A percentile compares a stretch with the other conserved stretches of the same genome.
Evolutionary conservation across 2,113 vertebrate genomes (phyloP).

Genomic region (Ceyx cyanopectus): DNA sequence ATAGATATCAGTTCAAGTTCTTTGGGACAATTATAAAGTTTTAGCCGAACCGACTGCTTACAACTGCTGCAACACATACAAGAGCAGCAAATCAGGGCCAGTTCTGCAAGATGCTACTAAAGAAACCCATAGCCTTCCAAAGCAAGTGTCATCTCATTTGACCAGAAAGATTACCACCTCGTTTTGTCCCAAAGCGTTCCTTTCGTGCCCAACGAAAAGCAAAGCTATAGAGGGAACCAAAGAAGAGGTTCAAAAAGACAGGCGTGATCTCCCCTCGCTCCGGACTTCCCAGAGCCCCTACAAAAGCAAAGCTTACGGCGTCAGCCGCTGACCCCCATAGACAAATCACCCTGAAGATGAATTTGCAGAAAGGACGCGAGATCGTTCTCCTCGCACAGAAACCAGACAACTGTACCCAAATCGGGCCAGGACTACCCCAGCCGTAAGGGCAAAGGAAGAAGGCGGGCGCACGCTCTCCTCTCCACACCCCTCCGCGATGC

Average conservation of each 20-base stretch:
- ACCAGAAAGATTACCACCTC: neutral
- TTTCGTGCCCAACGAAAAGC: neutral
- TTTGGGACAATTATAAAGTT: neutral
- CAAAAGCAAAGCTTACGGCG: neutral
- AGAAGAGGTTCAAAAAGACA: neutral
- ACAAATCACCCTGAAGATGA: neutral
- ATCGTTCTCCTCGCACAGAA: neutral
- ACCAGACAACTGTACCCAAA: neutral
- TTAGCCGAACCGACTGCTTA: neutral
- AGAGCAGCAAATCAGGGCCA: neutral
- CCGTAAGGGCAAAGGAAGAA: fast-evolving
- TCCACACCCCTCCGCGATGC: neutral
- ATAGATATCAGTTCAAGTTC: neutral
- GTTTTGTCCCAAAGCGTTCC: neutral
- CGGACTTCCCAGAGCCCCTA: neutral
- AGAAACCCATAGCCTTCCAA: neutral
- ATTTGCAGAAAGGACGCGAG: neutral
- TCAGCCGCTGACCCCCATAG: fast-evolving
- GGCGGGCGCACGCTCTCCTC: fast-evolving
- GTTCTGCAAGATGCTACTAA: neutral
- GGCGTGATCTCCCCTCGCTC: neutral
- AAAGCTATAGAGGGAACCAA: neutral
- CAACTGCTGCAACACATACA: neutral
- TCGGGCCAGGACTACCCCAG: neutral
- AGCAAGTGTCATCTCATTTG: neutral